Percentiles rank a stretch among this genome's conserved stretches.
Conservation (phyloP, 2,113 vertebrate species). For the Psittacus erithacus region DNA sequence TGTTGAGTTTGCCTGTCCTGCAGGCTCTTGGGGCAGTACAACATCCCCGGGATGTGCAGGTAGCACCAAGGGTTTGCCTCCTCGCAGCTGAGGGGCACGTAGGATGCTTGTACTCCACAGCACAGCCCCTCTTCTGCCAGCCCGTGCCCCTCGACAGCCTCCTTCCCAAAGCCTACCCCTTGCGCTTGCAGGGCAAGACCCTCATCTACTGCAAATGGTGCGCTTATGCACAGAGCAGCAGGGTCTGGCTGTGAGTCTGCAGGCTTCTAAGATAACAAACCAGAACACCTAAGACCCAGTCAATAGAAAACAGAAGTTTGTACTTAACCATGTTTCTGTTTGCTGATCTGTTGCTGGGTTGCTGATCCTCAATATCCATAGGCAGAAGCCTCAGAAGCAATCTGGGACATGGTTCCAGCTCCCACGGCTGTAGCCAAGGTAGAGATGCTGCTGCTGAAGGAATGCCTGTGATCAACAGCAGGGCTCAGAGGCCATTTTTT, state of each 20-base stretch:
- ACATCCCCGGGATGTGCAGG: accelerated
- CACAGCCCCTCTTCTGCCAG: not conserved
- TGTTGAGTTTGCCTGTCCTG: accelerated
- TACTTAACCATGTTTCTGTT: not conserved
- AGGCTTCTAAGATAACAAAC: not conserved
- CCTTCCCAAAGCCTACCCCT: too few species aligned
- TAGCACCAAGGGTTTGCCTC: accelerated
- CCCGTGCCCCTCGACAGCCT: accelerated
- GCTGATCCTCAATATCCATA: accelerated
- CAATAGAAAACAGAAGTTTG: not conserved
- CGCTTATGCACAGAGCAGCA: not conserved
- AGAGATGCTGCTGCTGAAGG: not conserved
- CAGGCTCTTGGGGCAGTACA: accelerated
- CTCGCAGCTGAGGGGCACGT: accelerated
- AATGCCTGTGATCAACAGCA: not conserved
- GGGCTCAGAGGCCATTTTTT: not conserved
- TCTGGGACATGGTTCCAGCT: not conserved
- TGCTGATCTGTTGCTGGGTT: accelerated
- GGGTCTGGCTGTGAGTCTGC: accelerated
- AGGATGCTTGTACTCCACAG: accelerated
- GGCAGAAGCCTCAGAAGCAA: not conserved
- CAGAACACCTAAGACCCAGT: not conserved
- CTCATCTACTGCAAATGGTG: accelerated
- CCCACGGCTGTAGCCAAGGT: accelerated
- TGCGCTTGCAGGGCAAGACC: not conserved